These are phyloP conservation scores for Bellardia pandia DNA, from an alignment of 2,888 invertebrate species.

Conservation along the genomic window DNA sequence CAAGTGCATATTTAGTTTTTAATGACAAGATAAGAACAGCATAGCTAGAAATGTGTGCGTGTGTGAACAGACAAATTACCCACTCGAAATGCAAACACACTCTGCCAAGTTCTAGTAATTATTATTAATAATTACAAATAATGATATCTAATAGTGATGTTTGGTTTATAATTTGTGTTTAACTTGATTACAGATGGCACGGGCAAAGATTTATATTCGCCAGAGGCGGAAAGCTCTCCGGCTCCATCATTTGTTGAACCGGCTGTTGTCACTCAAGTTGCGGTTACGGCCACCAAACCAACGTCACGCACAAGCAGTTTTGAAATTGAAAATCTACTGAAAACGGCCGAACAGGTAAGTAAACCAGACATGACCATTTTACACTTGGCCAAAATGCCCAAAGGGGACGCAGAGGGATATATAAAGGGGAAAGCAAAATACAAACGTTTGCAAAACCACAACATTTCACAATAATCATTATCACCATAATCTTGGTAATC, in stretches of 20 bases:
- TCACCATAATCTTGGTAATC: slow-evolving; percentile 58
- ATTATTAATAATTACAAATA: slow-evolving; percentile 24
- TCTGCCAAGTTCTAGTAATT: not conserved
- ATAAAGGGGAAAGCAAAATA: slow-evolving; percentile 27
- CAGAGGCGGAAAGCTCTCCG: slow-evolving; percentile 87
- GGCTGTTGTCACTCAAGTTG: slow-evolving; percentile 72
- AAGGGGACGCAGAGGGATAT: slow-evolving; percentile 16
- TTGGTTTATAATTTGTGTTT: not conserved
- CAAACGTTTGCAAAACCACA: slow-evolving; percentile 42
- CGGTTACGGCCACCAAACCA: slow-evolving; percentile 85
- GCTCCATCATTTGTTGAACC: slow-evolving; percentile 85
- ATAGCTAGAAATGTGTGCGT: not conserved
- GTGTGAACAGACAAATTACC: slow-evolving; percentile 34
- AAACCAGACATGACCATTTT: slow-evolving; percentile 47
- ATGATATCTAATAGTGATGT: slow-evolving; percentile 22
- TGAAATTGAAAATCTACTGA: slow-evolving; percentile 97
- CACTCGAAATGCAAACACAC: slow-evolving; percentile 24
- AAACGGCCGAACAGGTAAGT: slow-evolving; percentile 86
- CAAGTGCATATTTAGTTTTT: slow-evolving; percentile 47
- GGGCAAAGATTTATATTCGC: slow-evolving; percentile 91
- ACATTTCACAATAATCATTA: slow-evolving; percentile 55
- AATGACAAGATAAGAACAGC: slow-evolving; percentile 17
- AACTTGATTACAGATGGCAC: slow-evolving; percentile 79
- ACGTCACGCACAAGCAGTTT: slow-evolving; percentile 95
- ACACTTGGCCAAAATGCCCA: slow-evolving; percentile 39